Evolutionary conservation across 2,797 vertebrate species (phyloP), one percentile per base, ranked within the genome.

Genomic region (Pangasius djambal): DNA sequence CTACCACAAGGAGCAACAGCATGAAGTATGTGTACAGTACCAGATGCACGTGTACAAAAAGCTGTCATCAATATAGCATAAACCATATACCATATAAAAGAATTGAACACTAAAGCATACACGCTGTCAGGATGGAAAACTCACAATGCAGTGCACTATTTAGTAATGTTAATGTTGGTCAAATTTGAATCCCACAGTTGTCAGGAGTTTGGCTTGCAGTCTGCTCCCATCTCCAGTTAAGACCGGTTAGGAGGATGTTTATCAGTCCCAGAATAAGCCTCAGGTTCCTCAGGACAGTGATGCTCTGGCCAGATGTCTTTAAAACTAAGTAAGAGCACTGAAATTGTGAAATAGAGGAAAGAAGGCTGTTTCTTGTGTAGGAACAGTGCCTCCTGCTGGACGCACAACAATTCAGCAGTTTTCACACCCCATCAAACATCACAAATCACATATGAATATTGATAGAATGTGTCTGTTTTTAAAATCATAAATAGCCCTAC

Each of bases 381-480:
- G 31, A 79, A 75, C 91, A 91, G 86, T 89, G 92, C 88, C 6
- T 16, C 85, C 94, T 50, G 65, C 88, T 91, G 75, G 34, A 83
- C 6, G 13, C 25, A 31, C n/a, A 85, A 6, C 18, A 55, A 34
- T 4, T 59, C 4, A n/a, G 9, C 16, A 79, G 16, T 79, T 55
- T 40, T 57, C 16, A 22, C 52, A 57, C 31, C 12, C 13, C 13
- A 31, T 18, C 12, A 52, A 52, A 52, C 4, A 57, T 55, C 20
- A 40, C 22, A 40, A 63, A 83, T 34, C 15, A n/a, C 7, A 1
- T 10, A 78, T 7, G 25, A 7, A 52, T n/a, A 52, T 79, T 79
- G 15, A 28, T 13, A 25, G 10, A 81, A 37, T 59, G 18, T 37
- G 8, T 22, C 28, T 81, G 4, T 57, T 4, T 37, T 59, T 5